A percentile compares a stretch with the other conserved stretches of the same genome.
phyloP scores from a whole-genome alignment of 2,797 vertebrate genomes.

The Oophaga sylvatica region DNA sequence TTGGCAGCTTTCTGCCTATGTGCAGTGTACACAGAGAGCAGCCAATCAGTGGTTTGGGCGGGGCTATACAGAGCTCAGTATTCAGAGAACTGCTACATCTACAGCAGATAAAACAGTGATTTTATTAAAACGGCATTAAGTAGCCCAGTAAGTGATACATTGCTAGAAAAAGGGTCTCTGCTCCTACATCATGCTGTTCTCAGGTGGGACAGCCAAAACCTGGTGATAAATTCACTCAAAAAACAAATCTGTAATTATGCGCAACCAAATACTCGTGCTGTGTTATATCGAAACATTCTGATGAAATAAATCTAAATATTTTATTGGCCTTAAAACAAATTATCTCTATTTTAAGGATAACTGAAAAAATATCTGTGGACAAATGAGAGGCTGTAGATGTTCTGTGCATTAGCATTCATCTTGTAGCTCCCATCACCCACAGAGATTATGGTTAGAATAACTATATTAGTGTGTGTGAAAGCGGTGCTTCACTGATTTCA shows the following conservation, averaged over 20 bases:
- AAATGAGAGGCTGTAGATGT: neutral
- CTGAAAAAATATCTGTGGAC: neutral
- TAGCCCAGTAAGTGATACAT: no score
- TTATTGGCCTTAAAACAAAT: neutral
- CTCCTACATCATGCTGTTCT: no score
- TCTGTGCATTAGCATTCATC: conserved; percentile 48
- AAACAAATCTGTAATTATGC: neutral
- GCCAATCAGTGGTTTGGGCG: no score
- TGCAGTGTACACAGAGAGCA: no score
- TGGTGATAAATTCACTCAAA: no score
- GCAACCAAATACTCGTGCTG: neutral
- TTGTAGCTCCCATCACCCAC: conserved; percentile 29
- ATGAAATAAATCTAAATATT: conserved; percentile 14
- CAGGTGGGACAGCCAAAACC: no score
- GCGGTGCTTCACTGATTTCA: conserved; percentile 49
- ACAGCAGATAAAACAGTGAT: no score
- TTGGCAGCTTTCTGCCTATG: no score
- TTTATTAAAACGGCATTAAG: no score
- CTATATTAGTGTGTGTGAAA: conserved; percentile 51
- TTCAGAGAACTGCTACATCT: no score
- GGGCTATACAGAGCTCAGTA: no score
- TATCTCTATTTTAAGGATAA: conserved; percentile 2
- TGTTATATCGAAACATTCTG: neutral
- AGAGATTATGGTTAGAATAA: conserved; percentile 51
- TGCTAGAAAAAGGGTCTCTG: no score